Evolutionary conservation across 2,797 vertebrate species (phyloP).

Genomic region (Anolis apletophallus): DNA sequence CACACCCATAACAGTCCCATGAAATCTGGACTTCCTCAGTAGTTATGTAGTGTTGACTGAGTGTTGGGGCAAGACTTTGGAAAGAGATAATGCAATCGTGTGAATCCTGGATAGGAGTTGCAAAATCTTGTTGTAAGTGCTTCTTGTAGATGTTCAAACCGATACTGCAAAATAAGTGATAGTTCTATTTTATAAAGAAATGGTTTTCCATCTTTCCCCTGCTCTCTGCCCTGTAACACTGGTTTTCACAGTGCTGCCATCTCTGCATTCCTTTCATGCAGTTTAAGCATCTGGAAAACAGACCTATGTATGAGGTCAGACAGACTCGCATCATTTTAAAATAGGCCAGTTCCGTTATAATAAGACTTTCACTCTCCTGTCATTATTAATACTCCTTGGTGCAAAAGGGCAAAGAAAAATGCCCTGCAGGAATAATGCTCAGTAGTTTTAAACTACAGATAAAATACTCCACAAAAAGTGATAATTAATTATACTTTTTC

Average conservation of each 20-base stretch:
- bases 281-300: constrained; percentile 71
- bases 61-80: neutral
- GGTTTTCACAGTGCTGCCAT: constrained; percentile 49
- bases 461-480: neutral
- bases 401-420: constrained; percentile 63
- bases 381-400: constrained; percentile 64
- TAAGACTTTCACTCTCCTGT: constrained; percentile 71
- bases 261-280: constrained; percentile 58
- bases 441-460: constrained; percentile 31
- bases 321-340: constrained; percentile 72
- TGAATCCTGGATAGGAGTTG: neutral
- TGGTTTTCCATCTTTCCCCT: neutral
- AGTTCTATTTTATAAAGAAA: constrained; percentile 14
- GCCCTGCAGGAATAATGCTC: constrained; percentile 66
- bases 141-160: neutral
- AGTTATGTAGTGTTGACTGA: neutral
- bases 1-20: too few relatives aligned
- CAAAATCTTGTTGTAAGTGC: neutral
- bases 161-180: neutral
- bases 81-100: neutral
- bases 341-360: constrained; percentile 69
- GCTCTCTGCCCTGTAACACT: constrained; percentile 21
- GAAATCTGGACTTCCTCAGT: neutral
- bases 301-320: constrained; percentile 66
- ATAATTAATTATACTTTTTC: neutral